Evolutionary conservation across 2,888 invertebrate species (phyloP).

Genomic region (Flabesymbios commensalis): DNA sequence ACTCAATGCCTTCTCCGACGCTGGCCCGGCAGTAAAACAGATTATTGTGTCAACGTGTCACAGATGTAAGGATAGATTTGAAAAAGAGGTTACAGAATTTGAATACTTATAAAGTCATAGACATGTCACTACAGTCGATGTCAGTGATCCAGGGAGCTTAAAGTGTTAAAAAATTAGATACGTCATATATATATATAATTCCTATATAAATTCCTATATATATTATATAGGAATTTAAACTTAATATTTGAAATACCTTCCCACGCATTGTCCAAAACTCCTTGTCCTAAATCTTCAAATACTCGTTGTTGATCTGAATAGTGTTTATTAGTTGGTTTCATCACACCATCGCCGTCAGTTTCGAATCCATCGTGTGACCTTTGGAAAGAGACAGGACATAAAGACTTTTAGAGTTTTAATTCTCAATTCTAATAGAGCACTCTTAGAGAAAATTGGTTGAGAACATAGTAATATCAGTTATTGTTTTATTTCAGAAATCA

Average conservation of each 20-base stretch:
- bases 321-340: slow-evolving; percentile 39
- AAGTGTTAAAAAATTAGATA: too few species aligned
- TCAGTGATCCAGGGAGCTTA: too few species aligned
- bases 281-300: slow-evolving; percentile 59
- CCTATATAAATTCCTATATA: too few species aligned
- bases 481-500: background rate
- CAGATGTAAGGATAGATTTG: too few species aligned
- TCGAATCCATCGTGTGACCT: slow-evolving; percentile 62
- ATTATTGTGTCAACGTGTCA: too few species aligned
- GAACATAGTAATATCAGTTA: background rate
- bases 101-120: too few species aligned
- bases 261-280: slow-evolving; percentile 61
- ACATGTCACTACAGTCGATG: too few species aligned
- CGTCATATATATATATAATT: too few species aligned
- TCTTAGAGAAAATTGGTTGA: background rate
- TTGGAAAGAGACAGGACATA: slow-evolving; percentile 7
- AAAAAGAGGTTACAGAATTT: too few species aligned
- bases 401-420: background rate
- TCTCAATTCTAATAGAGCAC: background rate
- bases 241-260: slow-evolving; percentile 57
- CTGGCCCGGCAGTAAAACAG: too few species aligned
- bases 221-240: too few species aligned
- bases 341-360: slow-evolving; percentile 43
- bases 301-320: slow-evolving; percentile 60
- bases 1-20: too few species aligned